These are phyloP conservation scores for Rhabdomys pumilio DNA, from an alignment of 2,797 vertebrate genomes.

Conservation along the genomic window DNA sequence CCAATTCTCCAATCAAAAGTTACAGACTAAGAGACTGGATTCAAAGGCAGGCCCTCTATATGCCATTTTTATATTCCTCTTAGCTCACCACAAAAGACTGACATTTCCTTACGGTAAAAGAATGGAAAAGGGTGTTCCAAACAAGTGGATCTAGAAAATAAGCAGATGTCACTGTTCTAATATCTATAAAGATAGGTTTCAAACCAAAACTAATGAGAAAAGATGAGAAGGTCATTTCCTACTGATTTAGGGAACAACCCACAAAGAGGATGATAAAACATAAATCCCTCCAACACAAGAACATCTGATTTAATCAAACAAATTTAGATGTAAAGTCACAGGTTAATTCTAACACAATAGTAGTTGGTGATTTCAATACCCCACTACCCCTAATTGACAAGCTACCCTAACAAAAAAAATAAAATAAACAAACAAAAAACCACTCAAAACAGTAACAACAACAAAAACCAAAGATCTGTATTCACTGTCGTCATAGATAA, in stretches of 20 bases:
- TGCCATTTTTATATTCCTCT: not conserved
- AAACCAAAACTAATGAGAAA: not conserved
- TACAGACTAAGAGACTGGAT: not conserved
- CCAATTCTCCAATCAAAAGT: not conserved
- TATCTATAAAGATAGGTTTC: not conserved
- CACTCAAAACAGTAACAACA: not conserved
- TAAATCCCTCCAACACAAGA: not conserved
- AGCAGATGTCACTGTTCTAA: not conserved
- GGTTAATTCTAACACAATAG: not conserved
- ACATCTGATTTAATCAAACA: not conserved
- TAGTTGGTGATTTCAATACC: not conserved
- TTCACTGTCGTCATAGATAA: not conserved
- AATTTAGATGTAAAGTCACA: not conserved
- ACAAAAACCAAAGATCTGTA: not conserved
- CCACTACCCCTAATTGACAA: not conserved
- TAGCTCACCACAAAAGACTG: not conserved
- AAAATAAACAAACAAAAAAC: not conserved
- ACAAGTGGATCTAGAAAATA: not conserved
- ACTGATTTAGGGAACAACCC: not conserved
- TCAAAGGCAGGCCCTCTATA: not conserved
- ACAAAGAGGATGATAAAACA: not conserved
- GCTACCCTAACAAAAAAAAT: not conserved
- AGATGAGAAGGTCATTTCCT: not conserved
- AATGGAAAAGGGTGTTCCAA: not conserved
- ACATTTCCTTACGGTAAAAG: not conserved